Evolutionary conservation across 2,888 invertebrate species (phyloP).

Genomic region (Corbicula japonica): DNA sequence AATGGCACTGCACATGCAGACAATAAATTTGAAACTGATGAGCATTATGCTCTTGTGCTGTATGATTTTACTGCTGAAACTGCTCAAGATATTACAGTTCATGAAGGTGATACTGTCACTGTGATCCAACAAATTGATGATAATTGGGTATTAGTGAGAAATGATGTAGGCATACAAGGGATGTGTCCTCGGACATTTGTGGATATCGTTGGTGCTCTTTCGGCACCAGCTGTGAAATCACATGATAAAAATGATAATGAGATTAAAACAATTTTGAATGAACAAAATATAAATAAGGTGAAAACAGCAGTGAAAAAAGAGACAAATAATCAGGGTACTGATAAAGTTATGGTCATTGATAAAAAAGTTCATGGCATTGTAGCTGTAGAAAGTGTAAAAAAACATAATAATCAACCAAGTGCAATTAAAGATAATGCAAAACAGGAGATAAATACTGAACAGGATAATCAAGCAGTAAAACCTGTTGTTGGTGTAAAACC

Average conservation of each 20-base stretch:
- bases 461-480: slow-evolving; percentile 8
- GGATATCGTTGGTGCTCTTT: slow-evolving; percentile 76
- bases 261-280: slow-evolving; percentile 40
- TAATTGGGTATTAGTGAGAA: slow-evolving; percentile 86
- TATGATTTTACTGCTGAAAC: slow-evolving; percentile 85
- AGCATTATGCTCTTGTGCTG: slow-evolving; percentile 84
- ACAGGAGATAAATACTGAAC: too few relatives aligned
- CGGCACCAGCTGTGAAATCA: slow-evolving; percentile 27
- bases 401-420: too few relatives aligned
- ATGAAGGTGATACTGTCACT: slow-evolving; percentile 86
- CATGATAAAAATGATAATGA: slow-evolving; percentile 61
- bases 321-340: too few relatives aligned
- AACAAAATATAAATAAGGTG: too few relatives aligned
- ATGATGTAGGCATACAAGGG: slow-evolving; percentile 84
- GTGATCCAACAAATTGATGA: slow-evolving; percentile 83
- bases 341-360: too few relatives aligned
- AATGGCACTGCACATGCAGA: background rate
- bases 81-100: slow-evolving; percentile 83
- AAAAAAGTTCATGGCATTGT: too few relatives aligned
- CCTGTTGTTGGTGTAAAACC: slow-evolving; percentile 30
- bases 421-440: too few relatives aligned
- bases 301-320: too few relatives aligned
- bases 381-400: too few relatives aligned
- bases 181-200: slow-evolving; percentile 85
- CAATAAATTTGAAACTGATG: slow-evolving; percentile 33